Base-by-base conservation (phyloP, 1,140 invertebrate species). In the Aphidius ervi region DNA sequence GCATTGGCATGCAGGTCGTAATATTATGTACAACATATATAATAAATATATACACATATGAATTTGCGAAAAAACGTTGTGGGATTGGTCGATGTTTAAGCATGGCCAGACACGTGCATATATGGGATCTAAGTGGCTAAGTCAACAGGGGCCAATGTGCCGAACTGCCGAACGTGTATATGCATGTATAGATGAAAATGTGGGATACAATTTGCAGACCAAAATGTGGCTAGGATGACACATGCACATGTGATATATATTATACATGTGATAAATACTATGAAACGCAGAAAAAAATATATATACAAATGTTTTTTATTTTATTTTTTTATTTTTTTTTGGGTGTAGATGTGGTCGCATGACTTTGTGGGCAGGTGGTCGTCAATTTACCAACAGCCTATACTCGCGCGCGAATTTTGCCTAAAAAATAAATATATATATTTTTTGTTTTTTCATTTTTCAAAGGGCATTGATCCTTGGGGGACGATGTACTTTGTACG, bases 281-380 rank as follows among this genome's bases (percentile, higher is more conserved):
- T 31, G 2, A 31, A 31, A 7, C 31, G 41, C 23, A 45, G 47
- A 0, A 56, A 39, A 45, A 52, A 16, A 53, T 6, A 20, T 23
- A 53, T 42, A 53, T 16, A 20, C 42, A 39, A 41, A n/a, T 31
- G 37, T 46, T 56, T 31, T 40, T n/a, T n/a, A n/a, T n/a, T n/a
- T n/a, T n/a, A n/a, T n/a, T n/a, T 55, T 42, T 10, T 16, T 16
- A 16, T 16, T 16, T 16, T 16, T 16, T 16, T 16, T 16, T 16
- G 16, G 16, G 9, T 49, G 68, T 69, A 67, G 70, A 67, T 67
- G 66, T 69, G 59, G 66, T 64, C 63, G 67, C 65, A 66, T 59
- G 52, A 41, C 39, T 56, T 74, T 70, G 74, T 74, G 74, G 77
- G 77, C 78, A 80, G 78, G 78, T 80, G 78, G 76, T 74, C 76